These are phyloP conservation scores for Mesochorus sp. DNA, from an alignment of 2,888 invertebrate genomes.

Conservation along the genomic window DNA sequence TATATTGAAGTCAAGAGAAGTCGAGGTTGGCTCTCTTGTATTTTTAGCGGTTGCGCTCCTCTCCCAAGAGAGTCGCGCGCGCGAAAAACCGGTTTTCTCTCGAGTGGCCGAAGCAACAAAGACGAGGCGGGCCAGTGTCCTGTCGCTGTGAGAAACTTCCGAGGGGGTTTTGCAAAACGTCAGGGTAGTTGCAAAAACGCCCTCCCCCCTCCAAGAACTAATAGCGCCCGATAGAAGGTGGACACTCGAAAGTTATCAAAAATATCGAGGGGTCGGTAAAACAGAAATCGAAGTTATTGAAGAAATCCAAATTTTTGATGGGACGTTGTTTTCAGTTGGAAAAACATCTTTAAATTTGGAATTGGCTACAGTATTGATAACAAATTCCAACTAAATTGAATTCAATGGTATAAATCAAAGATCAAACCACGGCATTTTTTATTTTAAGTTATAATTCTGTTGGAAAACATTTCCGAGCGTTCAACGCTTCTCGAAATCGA, in stretches of 20 bases:
- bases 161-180: constrained; percentile 31
- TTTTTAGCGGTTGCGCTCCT: constrained; percentile 67
- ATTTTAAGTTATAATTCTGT: neutral
- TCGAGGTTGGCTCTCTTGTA: constrained; percentile 51
- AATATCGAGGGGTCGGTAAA: no score
- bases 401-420: no score
- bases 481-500: constrained; percentile 13
- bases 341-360: no score
- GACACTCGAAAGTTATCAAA: neutral
- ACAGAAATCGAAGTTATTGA: neutral
- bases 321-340: no score
- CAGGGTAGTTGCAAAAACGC: neutral
- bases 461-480: neutral
- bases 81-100: constrained; percentile 63
- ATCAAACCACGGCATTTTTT: neutral
- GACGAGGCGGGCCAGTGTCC: constrained; percentile 57
- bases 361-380: no score
- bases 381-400: no score
- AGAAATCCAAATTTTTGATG: neutral
- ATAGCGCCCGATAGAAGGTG: neutral
- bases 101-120: constrained; percentile 66
- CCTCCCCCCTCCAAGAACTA: constrained; percentile 1
- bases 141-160: constrained; percentile 39
- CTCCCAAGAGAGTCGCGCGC: constrained; percentile 46
- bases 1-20: no score